Base-by-base conservation (phyloP, 2,888 invertebrate species). In the Muschampia plurimacula region DNA sequence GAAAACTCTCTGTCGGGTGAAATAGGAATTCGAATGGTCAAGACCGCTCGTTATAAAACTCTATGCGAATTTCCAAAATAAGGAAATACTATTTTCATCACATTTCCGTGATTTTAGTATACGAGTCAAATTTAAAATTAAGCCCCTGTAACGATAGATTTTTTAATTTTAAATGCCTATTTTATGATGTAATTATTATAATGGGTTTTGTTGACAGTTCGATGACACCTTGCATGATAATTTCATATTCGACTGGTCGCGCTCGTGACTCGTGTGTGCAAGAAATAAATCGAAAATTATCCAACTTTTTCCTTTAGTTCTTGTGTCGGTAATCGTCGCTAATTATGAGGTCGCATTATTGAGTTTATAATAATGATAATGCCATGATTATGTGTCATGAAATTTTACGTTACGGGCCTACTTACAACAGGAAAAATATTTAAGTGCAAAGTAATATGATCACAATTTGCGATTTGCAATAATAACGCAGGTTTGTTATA, bases 281-380 rank as follows among this genome's bases (percentile, higher is more conserved):
- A 65, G 44, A 49, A 57, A 65, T 71, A 66, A 65, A 65, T 49
- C 36, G 65, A 71, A 71, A 71, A 71, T 65, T 71, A 46, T 71
- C 57, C 65, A 71, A 71, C 65, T 69, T 75, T 78, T 77, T 78
- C 75, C 75, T 74, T 66, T 64, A 68, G 67, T 71, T 64, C 59
- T 68, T 73, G 74, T 69, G 66, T 65, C 67, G 72, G 74, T 62
- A 76, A 77, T 78, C 74, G 73, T 74, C 71, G 74, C 69, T 76
- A 78, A 78, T 78, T 78, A 76, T 46, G 57, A 70, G 65, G 65
- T 36, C 71, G 49, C 71, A 71, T 66, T 71, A 65, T 59, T 59
- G 49, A 46, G 59, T 71, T 71, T 15, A 41, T 60, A 66, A 55
- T 22, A 15, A 22, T 22, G 52, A 7, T 22, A 9, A 22, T 22